Percentiles rank a stretch among this genome's conserved stretches.
These are phyloP conservation scores for Heptranchias perlo DNA, from an alignment of 2,113 vertebrate species.

Conservation along the genomic window DNA sequence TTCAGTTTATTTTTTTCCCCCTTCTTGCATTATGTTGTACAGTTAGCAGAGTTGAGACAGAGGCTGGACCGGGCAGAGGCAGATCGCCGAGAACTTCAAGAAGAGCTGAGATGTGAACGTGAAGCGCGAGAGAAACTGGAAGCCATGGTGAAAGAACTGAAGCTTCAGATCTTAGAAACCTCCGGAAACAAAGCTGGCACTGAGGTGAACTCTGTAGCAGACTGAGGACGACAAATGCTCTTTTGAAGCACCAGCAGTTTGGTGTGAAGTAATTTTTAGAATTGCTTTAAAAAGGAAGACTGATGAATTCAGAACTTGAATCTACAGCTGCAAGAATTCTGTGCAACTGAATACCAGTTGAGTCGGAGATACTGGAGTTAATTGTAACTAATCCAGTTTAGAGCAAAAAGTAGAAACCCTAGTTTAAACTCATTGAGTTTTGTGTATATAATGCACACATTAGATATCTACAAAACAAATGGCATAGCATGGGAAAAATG, in stretches of 20 bases:
- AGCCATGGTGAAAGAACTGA: constrained; percentile 80
- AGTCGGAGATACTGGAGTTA: constrained; percentile 1
- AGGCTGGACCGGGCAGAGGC: constrained; percentile 83
- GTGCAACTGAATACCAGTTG: not conserved
- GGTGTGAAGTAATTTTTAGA: constrained; percentile 9
- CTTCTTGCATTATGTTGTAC: constrained; percentile 28
- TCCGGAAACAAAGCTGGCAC: constrained; percentile 41
- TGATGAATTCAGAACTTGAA: not conserved
- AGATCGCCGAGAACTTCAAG: constrained; percentile 88
- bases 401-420: constrained; percentile 11
- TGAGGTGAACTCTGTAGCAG: not conserved
- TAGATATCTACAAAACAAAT: constrained; percentile 21
- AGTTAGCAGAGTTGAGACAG: constrained; percentile 83
- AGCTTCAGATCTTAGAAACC: constrained; percentile 80
- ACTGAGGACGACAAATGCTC: not conserved
- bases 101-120: constrained; percentile 81
- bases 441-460: constrained; percentile 18
- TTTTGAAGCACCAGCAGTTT: not conserved
- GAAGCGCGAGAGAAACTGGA: constrained; percentile 87
- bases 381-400: not conserved
- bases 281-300: constrained; percentile 9
- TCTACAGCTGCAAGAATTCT: constrained; percentile 17
- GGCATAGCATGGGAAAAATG: constrained; percentile 29
- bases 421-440: constrained; percentile 28
- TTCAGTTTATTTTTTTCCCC: not conserved